Conservation (phyloP, 2,888 invertebrate genomes). For the Dynastes maya region DNA sequence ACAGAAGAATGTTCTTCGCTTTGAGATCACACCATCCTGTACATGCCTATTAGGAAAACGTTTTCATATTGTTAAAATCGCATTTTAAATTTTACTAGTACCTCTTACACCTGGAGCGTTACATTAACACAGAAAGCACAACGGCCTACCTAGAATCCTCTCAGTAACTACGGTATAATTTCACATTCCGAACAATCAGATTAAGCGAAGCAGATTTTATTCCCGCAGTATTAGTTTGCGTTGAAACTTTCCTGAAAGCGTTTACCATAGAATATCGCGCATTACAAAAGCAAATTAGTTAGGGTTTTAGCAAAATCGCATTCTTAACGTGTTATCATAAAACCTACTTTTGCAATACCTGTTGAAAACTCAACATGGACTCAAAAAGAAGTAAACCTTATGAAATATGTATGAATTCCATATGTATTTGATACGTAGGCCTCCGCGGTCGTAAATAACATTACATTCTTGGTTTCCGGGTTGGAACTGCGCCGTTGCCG, state of each 20-base stretch:
- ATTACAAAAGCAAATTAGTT: background rate
- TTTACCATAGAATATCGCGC: slow-evolving; percentile 14
- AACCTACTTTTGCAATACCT: slow-evolving; percentile 22
- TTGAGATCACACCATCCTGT: no score
- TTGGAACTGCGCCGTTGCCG: no score
- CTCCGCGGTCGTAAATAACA: no score
- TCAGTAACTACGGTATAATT: slow-evolving; percentile 14
- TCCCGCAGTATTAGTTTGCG: slow-evolving; percentile 2
- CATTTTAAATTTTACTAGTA: no score
- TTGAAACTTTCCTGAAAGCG: slow-evolving; percentile 21
- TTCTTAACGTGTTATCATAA: slow-evolving; percentile 9
- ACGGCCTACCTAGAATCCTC: background rate
- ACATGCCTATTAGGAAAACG: no score
- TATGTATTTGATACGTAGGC: background rate
- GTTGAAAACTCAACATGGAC: slow-evolving; percentile 13
- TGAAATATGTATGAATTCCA: background rate
- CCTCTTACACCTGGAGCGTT: background rate
- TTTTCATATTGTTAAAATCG: no score
- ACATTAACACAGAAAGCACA: background rate
- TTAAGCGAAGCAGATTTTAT: slow-evolving; percentile 16
- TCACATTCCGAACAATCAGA: slow-evolving; percentile 30
- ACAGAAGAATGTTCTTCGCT: no score
- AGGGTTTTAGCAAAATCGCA: background rate
- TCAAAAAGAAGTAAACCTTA: background rate
- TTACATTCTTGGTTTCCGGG: no score